Conservation (phyloP, 2,888 invertebrate species). For the Augochlorella aurata region DNA sequence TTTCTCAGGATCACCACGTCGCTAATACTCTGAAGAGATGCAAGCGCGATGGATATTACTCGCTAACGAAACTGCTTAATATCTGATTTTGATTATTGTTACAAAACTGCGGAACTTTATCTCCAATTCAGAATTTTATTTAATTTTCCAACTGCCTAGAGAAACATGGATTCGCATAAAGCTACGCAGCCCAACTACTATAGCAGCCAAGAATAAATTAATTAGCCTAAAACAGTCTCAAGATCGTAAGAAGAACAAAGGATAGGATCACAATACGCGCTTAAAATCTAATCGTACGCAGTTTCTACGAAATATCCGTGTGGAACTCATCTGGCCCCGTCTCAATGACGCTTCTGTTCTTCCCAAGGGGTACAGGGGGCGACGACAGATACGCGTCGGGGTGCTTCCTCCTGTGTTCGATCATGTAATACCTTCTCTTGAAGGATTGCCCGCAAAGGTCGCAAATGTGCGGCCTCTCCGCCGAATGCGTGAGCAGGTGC, state of each 20-base stretch:
- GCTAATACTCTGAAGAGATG: neutral
- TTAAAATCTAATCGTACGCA: neutral
- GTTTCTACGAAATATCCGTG: constrained; percentile 9
- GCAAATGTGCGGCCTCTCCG: constrained; percentile 69
- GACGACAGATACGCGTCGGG: constrained; percentile 68
- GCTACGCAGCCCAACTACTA: neutral
- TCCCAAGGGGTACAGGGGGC: constrained; percentile 64
- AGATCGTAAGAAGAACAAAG: neutral
- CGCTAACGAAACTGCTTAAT: neutral
- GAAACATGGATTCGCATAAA: too few relatives aligned
- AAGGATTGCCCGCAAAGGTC: constrained; percentile 72
- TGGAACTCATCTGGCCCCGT: neutral
- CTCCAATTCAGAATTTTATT: neutral
- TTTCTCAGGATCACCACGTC: neutral
- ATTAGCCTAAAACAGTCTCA: too few relatives aligned
- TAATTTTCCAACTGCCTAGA: neutral
- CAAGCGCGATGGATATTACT: neutral
- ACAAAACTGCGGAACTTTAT: neutral
- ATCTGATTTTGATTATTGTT: neutral
- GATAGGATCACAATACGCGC: neutral
- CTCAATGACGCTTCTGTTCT: neutral
- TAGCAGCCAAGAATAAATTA: neutral
- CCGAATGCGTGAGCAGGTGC: constrained; percentile 70
- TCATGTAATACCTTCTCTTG: constrained; percentile 69
- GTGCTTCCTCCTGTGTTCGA: constrained; percentile 69